Evolutionary conservation across 2,888 invertebrate genomes (phyloP).

Genomic region (Yponomeuta sedellus): DNA sequence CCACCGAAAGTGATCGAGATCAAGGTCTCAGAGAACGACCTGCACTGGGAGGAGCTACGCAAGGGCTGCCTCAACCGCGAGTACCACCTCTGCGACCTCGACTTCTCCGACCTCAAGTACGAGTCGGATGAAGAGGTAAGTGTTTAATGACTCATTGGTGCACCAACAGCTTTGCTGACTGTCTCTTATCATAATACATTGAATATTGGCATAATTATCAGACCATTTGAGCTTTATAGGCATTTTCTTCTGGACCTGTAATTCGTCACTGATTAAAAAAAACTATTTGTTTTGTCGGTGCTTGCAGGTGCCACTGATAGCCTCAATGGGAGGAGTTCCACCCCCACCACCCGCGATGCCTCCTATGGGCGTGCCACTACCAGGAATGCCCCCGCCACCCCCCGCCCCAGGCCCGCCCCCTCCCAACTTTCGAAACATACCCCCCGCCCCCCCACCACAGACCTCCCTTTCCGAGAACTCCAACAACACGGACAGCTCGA

Average conservation of each 20-base stretch:
- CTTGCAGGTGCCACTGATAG: conserved; percentile 22
- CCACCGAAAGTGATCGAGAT: conserved; percentile 79
- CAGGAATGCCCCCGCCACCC: conserved; percentile 67
- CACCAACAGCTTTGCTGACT: background rate
- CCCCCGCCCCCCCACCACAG: conserved; percentile 60
- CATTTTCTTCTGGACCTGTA: too few species aligned
- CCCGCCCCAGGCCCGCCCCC: conserved; percentile 68
- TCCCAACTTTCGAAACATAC: conserved; percentile 52
- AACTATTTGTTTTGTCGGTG: background rate
- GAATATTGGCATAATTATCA: too few species aligned
- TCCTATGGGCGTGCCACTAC: conserved; percentile 54
- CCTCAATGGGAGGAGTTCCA: conserved; percentile 82
- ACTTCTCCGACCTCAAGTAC: conserved; percentile 94
- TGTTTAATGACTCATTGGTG: background rate
- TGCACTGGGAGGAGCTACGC: conserved; percentile 94
- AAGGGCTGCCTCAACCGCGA: conserved; percentile 84
- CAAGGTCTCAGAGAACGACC: conserved; percentile 93
- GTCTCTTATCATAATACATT: too few species aligned
- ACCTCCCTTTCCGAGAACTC: conserved; percentile 49
- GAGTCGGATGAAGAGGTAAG: conserved; percentile 89
- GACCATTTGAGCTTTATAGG: background rate
- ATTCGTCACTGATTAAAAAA: too few species aligned
- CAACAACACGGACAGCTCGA: conserved; percentile 61
- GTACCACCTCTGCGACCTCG: conserved; percentile 93
- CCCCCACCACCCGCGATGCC: conserved; percentile 83